These are phyloP conservation scores for Hemistola chrysoprasaria DNA, from an alignment of 2,888 invertebrate species.

Conservation along the genomic window DNA sequence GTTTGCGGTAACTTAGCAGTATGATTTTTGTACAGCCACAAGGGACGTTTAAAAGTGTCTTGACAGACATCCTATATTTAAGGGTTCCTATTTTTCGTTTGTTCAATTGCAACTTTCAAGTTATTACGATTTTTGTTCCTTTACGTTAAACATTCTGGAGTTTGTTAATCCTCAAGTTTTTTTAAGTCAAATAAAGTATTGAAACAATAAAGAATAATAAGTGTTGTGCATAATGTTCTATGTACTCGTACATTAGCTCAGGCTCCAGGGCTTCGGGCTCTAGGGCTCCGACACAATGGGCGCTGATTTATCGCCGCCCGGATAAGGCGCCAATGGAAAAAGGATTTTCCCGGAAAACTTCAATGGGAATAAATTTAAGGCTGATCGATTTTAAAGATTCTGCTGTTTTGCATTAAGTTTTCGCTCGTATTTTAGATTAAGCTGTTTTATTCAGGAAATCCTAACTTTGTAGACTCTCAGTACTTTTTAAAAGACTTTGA, in stretches of 20 bases:
- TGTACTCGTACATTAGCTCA: slow-evolving; percentile 66
- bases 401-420: slow-evolving; percentile 10
- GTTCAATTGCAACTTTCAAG: too few relatives aligned
- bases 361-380: slow-evolving; percentile 52
- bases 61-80: too few relatives aligned
- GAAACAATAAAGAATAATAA: slow-evolving; percentile 41
- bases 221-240: slow-evolving; percentile 46
- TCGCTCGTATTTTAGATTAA: not conserved
- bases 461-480: too few relatives aligned
- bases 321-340: slow-evolving; percentile 63
- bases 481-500: too few relatives aligned
- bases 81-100: too few relatives aligned
- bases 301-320: slow-evolving; percentile 63
- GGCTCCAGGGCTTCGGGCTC: slow-evolving; percentile 35
- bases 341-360: slow-evolving; percentile 58
- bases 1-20: too few relatives aligned
- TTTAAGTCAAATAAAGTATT: slow-evolving; percentile 28
- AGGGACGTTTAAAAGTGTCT: too few relatives aligned
- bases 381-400: slow-evolving; percentile 46
- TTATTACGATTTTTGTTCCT: too few relatives aligned
- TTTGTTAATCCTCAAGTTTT: too few relatives aligned
- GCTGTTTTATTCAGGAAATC: too few relatives aligned
- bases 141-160: too few relatives aligned
- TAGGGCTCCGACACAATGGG: slow-evolving; percentile 48
- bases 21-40: too few relatives aligned